Conservation (phyloP, 2,113 vertebrate genomes). For the Lasiurus borealis region DNA sequence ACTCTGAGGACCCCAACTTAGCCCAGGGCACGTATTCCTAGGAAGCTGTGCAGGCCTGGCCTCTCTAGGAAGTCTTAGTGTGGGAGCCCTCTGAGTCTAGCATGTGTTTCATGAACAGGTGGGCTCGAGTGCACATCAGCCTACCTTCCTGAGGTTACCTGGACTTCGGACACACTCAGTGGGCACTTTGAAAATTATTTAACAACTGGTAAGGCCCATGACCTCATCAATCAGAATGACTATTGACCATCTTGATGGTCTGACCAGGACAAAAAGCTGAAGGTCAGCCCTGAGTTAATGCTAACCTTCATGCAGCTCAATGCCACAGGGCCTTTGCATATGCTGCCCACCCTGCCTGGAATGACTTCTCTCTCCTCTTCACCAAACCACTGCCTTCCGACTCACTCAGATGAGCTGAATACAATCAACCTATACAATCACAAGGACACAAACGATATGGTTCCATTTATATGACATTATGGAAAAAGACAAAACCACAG, state of each 20-base stretch:
- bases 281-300: neutral
- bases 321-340: neutral
- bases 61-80: neutral
- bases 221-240: neutral
- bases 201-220: neutral
- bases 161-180: neutral
- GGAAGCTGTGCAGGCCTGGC: neutral
- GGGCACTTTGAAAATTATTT: neutral
- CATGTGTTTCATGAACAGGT: neutral
- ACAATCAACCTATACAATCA: neutral
- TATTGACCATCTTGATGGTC: neutral
- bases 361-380: neutral
- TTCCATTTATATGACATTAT: neutral
- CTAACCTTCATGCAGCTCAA: neutral
- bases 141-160: neutral
- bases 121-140: neutral
- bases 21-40: neutral
- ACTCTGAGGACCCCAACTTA: neutral
- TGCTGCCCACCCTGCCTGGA: neutral
- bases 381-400: neutral
- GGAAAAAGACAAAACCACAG: neutral
- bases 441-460: neutral
- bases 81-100: neutral
- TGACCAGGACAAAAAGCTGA: neutral
- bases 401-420: neutral